Percentiles rank a stretch among this genome's conserved stretches.
These are phyloP conservation scores for Suillia variegata DNA, from an alignment of 2,888 invertebrate species.

Conservation along the genomic window DNA sequence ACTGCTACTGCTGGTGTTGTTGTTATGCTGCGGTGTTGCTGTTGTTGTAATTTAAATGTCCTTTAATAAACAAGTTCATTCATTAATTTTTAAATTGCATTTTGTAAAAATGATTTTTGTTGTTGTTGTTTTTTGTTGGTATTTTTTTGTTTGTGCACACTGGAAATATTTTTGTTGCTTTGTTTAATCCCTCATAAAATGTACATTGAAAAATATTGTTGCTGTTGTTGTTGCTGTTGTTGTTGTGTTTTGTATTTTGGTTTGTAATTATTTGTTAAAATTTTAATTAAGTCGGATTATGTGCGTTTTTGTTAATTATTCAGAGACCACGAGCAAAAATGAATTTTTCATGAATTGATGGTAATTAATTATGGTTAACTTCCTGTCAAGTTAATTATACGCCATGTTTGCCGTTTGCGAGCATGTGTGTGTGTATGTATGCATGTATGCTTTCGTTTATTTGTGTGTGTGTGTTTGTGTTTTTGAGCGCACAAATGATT, in stretches of 20 bases:
- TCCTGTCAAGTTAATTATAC: slow-evolving; percentile 43
- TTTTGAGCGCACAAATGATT: background rate
- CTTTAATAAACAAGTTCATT: background rate
- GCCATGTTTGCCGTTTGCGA: background rate
- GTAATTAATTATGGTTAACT: slow-evolving; percentile 47
- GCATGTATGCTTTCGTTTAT: too few relatives aligned
- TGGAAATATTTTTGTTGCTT: background rate
- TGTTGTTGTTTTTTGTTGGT: background rate
- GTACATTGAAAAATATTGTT: slow-evolving; percentile 3
- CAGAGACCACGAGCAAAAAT: slow-evolving; percentile 17
- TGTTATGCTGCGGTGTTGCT: too few relatives aligned
- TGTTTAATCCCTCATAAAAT: slow-evolving; percentile 5
- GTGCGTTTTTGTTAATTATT: slow-evolving; percentile 19
- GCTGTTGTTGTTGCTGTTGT: too few relatives aligned
- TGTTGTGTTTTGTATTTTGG: background rate
- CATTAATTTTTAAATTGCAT: background rate
- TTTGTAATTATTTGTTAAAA: slow-evolving; percentile 21
- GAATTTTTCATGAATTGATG: slow-evolving; percentile 27
- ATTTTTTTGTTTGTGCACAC: background rate
- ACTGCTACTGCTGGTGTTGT: too few relatives aligned
- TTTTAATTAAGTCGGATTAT: slow-evolving; percentile 24
- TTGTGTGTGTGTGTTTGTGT: background rate
- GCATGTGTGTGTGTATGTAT: background rate
- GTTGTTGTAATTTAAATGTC: background rate
- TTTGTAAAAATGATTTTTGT: slow-evolving; percentile 1